Conservation (phyloP, 2,888 invertebrate genomes). For the Carcina quercana region DNA sequence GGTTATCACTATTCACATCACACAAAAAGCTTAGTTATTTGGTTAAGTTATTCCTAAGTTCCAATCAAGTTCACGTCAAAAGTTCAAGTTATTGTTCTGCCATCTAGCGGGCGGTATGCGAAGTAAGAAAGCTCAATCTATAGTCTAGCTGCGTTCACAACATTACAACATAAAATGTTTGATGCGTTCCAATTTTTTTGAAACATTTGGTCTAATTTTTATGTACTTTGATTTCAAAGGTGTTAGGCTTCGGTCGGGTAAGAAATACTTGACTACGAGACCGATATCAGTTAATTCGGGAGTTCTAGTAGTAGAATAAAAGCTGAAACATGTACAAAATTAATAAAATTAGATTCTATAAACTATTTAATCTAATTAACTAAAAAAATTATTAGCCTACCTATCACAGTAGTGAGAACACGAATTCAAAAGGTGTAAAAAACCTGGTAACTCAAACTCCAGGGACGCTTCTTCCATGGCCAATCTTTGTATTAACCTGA, state of each 20-base stretch:
- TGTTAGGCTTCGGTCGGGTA: constrained; percentile 17
- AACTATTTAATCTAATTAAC: too few species aligned
- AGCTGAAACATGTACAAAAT: constrained; percentile 6
- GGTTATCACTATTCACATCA: constrained; percentile 53
- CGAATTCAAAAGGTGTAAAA: constrained; percentile 35
- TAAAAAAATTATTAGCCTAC: constrained; percentile 25
- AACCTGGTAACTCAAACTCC: constrained; percentile 46
- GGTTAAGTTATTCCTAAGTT: constrained; percentile 65
- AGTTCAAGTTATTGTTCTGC: constrained; percentile 55
- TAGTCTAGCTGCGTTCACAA: constrained; percentile 38
- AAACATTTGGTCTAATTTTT: constrained; percentile 18
- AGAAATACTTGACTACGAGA: constrained; percentile 43
- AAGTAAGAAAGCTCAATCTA: constrained; percentile 56
- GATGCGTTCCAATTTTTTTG: constrained; percentile 3
- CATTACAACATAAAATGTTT: too few species aligned
- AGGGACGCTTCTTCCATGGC: constrained; percentile 43
- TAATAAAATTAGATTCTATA: too few species aligned
- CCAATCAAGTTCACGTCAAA: constrained; percentile 71
- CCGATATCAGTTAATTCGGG: constrained; percentile 41
- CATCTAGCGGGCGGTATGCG: constrained; percentile 56
- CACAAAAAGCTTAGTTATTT: constrained; percentile 65
- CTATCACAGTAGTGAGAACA: constrained; percentile 32
- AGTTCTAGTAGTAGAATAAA: constrained; percentile 29
- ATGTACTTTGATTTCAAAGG: constrained; percentile 23
- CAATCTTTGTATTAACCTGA: constrained; percentile 37